Evolutionary conservation across 2,113 vertebrate species (phyloP).

Genomic region (Passer montanus): DNA sequence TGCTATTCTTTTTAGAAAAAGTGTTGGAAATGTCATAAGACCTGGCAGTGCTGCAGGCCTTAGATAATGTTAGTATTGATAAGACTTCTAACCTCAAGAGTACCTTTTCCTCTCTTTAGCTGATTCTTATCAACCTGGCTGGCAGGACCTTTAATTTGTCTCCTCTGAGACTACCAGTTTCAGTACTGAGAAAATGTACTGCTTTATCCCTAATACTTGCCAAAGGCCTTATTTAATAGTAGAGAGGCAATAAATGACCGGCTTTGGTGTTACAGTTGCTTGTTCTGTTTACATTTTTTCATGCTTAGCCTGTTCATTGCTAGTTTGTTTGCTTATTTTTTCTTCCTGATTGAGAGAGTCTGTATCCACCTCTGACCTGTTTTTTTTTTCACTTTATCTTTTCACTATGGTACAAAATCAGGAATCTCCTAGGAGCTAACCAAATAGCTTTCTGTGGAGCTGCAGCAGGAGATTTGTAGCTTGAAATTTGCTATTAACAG

Average conservation of each 20-base stretch:
- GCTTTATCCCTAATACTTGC: neutral
- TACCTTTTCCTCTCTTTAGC: neutral
- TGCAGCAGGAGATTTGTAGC: neutral
- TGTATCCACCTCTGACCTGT: neutral
- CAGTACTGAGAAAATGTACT: neutral
- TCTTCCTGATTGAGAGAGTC: neutral
- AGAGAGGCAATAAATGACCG: constrained; percentile 14
- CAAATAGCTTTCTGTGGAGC: neutral
- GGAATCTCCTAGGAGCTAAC: neutral
- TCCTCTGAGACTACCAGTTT: neutral
- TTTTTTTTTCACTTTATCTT: neutral
- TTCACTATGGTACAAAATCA: neutral
- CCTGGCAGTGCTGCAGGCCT: neutral
- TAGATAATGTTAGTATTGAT: neutral
- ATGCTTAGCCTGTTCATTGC: neutral
- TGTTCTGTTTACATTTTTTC: neutral
- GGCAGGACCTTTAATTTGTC: constrained; percentile 20
- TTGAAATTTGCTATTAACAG: neutral
- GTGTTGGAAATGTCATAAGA: neutral
- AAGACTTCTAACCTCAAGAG: neutral
- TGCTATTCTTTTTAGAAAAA: neutral
- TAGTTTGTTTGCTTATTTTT: constrained; percentile 47
- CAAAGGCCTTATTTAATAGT: constrained; percentile 10
- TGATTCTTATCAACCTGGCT: neutral
- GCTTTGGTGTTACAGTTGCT: constrained; percentile 2